Evolutionary conservation across 1,140 invertebrate species (phyloP), one percentile per base, ranked within the genome.

Genomic region (Anadara kagoshimensis): DNA sequence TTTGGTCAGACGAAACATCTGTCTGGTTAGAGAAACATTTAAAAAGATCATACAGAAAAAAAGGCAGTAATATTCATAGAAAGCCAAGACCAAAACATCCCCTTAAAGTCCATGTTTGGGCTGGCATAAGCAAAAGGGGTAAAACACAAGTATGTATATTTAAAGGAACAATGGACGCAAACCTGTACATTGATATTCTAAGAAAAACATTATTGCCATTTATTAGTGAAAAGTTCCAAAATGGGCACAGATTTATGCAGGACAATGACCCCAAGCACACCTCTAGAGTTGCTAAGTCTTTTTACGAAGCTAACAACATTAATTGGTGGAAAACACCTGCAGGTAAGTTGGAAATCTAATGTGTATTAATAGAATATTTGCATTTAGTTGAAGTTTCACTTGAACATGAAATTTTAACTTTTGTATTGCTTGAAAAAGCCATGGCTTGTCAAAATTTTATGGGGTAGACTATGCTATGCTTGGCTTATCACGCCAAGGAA

Each of bases 311-410:
- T 18, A 68, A 74, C n/a, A 24, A 24, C 11, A 57, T 67, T 0
- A 67, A 74, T 53, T 74, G 72, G 72, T 68, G 56, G 64, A 63
- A 68, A 24, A n/a, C n/a, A n/a, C n/a, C n/a, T n/a, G n/a, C n/a
- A n/a, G n/a, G n/a, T n/a, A n/a, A n/a, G n/a, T n/a, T n/a, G n/a
- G n/a, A n/a, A n/a, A n/a, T n/a, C n/a, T n/a, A n/a, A n/a, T n/a
- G n/a, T n/a, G n/a, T n/a, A n/a, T n/a, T n/a, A n/a, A n/a, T n/a
- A n/a, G n/a, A n/a, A n/a, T n/a, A n/a, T n/a, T n/a, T n/a, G n/a
- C n/a, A n/a, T n/a, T n/a, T n/a, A n/a, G n/a, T n/a, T n/a, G n/a
- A n/a, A n/a, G n/a, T n/a, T n/a, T n/a, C n/a, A n/a, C n/a, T n/a
- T n/a, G n/a, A n/a, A n/a, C n/a, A n/a, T n/a, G n/a, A n/a, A n/a